Percentiles rank a stretch among this genome's conserved stretches.
phyloP scores from a whole-genome alignment of 2,888 invertebrate species.

The Lepidochitona cinerea region DNA sequence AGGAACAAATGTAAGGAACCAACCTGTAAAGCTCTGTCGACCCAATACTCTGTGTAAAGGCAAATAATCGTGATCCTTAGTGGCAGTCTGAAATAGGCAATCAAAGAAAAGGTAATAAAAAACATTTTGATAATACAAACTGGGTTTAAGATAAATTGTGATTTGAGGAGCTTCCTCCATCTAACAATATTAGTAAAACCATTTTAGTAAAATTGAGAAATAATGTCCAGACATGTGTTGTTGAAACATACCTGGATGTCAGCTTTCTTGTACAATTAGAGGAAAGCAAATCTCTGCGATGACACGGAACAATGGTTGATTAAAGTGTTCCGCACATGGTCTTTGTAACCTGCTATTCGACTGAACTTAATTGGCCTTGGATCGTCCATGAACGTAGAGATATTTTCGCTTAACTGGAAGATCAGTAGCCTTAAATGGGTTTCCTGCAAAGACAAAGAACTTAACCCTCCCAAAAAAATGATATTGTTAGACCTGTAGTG shows the following conservation, averaged over 20 bases:
- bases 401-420: neutral
- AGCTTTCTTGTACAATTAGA: conserved; percentile 13
- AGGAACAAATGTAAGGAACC: too few species aligned
- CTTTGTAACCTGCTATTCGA: conserved; percentile 15
- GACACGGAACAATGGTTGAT: conserved; percentile 6
- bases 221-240: too few species aligned
- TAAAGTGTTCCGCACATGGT: conserved; percentile 8
- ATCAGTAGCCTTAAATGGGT: conserved; percentile 16
- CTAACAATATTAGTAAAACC: too few species aligned
- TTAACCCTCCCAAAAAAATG: too few species aligned
- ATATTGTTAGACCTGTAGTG: too few species aligned
- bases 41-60: conserved; percentile 19
- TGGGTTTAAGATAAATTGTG: too few species aligned
- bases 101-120: too few species aligned
- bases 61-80: conserved; percentile 16
- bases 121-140: too few species aligned
- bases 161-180: too few species aligned
- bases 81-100: too few species aligned
- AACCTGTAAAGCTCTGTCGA: conserved; percentile 22
- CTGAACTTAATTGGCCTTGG: conserved; percentile 18
- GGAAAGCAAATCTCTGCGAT: neutral
- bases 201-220: too few species aligned
- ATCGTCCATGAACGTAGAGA: conserved; percentile 4
- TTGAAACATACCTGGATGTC: conserved; percentile 8
- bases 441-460: too few species aligned